Base-by-base conservation (phyloP, 2,888 invertebrate species). In the Neoitamus cyanurus region DNA sequence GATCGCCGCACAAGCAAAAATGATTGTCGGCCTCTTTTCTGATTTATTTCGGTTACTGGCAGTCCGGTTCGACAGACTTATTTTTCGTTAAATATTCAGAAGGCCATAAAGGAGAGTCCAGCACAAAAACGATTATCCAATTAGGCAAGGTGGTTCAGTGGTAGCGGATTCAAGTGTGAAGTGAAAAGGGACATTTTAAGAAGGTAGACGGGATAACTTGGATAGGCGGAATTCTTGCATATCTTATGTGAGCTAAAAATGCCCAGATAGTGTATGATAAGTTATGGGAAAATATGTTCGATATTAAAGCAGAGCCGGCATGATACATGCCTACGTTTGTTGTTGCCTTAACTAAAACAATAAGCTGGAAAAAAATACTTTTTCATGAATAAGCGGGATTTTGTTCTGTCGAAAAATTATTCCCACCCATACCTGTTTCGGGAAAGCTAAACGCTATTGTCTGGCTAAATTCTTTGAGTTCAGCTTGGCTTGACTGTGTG, bases 21-120 rank as follows among this genome's bases (percentile, higher is more conserved):
- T 82, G 48, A 82, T 69, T 68, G 82, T 68, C 82, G 82, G 82
- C 69, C 58, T 58, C 78, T 58, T 77, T 78, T 78, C 78, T 78
- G 78, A 78, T 78, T 78, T 78, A 78, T 78, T 78, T 78, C 78
- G 78, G 78, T 25, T 78, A 34, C 13, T 5, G 48, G 78, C 58
- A 20, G 25, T 9, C 25, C 9, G 2, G 25, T 7, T 58, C 1
- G 34, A 20, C 30, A 9, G 30, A 15, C 28, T 78, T 58, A 42
- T 48, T 78, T 42, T 58, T 58, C 28, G 78, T 48, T 28, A 75
- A 78, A 48, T 31, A 31, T 78, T 37, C 78, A 78, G 34, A 31
- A 28, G 31, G 48, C 48, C 20, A 78, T 78, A 78, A 48, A 48
- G 15, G 34, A 20, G 25, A 58, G 28, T 30, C 30, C 78, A 9